These are phyloP conservation scores for Hyposoter didymator DNA, from an alignment of 2,888 invertebrate species.

Conservation along the genomic window DNA sequence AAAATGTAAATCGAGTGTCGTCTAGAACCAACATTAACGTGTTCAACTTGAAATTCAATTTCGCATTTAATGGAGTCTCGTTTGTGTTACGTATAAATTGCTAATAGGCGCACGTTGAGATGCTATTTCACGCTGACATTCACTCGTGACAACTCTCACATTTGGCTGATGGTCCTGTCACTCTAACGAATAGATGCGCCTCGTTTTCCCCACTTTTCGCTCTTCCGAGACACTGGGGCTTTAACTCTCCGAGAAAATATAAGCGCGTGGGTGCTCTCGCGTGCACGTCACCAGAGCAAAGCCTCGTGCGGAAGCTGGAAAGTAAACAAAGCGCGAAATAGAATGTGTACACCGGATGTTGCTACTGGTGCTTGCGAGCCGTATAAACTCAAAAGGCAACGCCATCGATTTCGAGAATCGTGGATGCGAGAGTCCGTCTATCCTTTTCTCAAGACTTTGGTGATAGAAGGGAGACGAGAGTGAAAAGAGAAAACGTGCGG, in stretches of 20 bases:
- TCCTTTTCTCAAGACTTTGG: conserved; percentile 66
- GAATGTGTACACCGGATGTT: conserved; percentile 70
- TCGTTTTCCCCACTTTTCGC: not conserved
- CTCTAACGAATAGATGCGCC: conserved; percentile 33
- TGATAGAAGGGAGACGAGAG: conserved; percentile 7
- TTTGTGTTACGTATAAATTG: not conserved
- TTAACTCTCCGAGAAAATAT: conserved; percentile 56
- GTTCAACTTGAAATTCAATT: not conserved
- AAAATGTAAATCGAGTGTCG: not conserved
- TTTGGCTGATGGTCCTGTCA: conserved; percentile 49
- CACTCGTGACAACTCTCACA: conserved; percentile 38
- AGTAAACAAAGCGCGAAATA: conserved; percentile 74
- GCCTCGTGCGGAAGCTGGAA: conserved; percentile 57
- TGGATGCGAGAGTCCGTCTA: conserved; percentile 47
- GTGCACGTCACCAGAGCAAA: conserved; percentile 54
- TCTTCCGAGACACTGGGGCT: conserved; percentile 38
- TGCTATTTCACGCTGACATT: conserved; percentile 36
- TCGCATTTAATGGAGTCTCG: not conserved
- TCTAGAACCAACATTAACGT: not conserved
- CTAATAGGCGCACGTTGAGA: not conserved
- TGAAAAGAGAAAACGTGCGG: conserved; percentile 40
- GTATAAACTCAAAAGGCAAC: conserved; percentile 70
- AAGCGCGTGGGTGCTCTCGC: conserved; percentile 43
- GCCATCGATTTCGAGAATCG: conserved; percentile 70
- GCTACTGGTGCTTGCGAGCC: conserved; percentile 50